Percentiles rank a stretch among this genome's conserved stretches.
Evolutionary conservation across 2,113 vertebrate species (phyloP).

Genomic region (Lepus americanus): DNA sequence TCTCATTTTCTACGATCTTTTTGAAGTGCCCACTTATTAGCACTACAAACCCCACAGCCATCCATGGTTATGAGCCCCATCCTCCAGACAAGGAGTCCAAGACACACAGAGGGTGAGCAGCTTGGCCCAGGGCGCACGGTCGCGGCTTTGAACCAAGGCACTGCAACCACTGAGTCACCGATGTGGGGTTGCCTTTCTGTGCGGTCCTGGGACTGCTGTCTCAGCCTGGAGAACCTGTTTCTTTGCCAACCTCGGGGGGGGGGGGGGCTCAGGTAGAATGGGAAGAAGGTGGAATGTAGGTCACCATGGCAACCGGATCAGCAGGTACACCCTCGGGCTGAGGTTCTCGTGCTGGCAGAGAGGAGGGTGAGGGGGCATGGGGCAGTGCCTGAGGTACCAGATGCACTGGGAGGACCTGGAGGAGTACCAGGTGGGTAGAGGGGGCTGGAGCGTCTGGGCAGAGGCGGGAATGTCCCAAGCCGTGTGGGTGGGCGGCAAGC

Average conservation of each 20-base stretch:
- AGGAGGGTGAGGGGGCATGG: constrained; percentile 67
- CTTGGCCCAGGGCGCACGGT: neutral
- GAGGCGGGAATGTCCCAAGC: neutral
- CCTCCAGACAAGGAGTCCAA: neutral
- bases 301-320: constrained; percentile 68
- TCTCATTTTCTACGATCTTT: too few species aligned
- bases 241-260: constrained; percentile 18
- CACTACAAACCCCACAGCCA: neutral
- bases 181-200: neutral
- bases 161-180: neutral
- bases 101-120: neutral
- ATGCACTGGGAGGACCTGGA: constrained; percentile 81
- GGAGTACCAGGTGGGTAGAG: constrained; percentile 81
- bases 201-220: neutral
- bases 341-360: constrained; percentile 24
- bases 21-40: neutral
- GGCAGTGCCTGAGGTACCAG: constrained; percentile 78
- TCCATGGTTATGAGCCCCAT: neutral
- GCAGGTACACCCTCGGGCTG: neutral
- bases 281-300: constrained; percentile 77
- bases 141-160: neutral
- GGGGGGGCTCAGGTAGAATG: constrained; percentile 38
- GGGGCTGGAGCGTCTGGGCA: neutral
- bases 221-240: neutral
- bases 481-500: neutral